Conservation (phyloP, 2,797 vertebrate genomes). For the Hemitrygon akajei region DNA sequence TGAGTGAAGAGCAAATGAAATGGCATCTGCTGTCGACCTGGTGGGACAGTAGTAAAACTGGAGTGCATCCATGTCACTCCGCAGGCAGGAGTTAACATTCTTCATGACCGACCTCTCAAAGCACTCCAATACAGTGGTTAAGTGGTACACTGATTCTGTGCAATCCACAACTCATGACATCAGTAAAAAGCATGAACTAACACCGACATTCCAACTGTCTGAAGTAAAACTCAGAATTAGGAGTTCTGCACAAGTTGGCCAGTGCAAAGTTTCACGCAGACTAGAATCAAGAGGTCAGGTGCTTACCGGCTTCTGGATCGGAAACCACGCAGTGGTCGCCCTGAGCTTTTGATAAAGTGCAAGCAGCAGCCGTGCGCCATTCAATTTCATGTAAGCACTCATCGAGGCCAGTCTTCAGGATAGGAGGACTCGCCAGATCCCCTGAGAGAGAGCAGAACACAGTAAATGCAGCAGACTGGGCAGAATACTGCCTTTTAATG, state of each 20-base stretch:
- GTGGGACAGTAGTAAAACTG: too few relatives aligned
- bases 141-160: too few relatives aligned
- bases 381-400: constrained; percentile 76
- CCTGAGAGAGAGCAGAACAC: constrained; percentile 53
- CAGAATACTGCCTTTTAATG: neutral
- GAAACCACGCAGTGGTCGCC: constrained; percentile 83
- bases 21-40: too few relatives aligned
- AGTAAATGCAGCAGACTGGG: accelerated
- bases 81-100: too few relatives aligned
- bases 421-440: constrained; percentile 74
- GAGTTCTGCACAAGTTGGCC: neutral
- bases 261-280: neutral
- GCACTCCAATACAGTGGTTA: too few relatives aligned
- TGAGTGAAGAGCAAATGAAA: too few relatives aligned
- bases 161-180: neutral
- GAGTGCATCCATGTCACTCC: too few relatives aligned
- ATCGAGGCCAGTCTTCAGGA: constrained; percentile 57
- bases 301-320: constrained; percentile 76
- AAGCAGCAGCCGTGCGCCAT: constrained; percentile 84
- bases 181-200: neutral
- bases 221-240: neutral
- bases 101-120: too few relatives aligned
- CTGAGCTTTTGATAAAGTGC: constrained; percentile 72
- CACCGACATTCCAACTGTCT: neutral
- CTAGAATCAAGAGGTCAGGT: neutral